Evolutionary conservation across 1,140 invertebrate genomes (phyloP).

Genomic region (Ceratitis capitata): DNA sequence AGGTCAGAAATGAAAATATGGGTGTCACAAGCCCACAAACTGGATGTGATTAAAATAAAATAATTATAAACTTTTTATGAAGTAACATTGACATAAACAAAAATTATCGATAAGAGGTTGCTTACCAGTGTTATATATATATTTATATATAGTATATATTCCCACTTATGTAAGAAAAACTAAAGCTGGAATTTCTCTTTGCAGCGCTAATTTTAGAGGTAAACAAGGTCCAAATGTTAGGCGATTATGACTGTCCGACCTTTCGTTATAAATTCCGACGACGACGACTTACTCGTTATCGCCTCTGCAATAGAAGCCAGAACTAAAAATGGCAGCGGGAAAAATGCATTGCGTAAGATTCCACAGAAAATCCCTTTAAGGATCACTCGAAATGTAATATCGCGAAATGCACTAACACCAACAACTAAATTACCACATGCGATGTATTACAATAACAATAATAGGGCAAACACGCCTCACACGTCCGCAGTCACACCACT

Average conservation of each 20-base stretch:
- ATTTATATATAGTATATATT: no score
- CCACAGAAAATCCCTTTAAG: background rate
- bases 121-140: background rate
- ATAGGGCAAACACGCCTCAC: background rate
- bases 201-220: no score
- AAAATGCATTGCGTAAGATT: background rate
- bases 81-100: no score
- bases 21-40: no score
- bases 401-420: background rate
- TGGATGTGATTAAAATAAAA: no score
- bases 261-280: conserved; percentile 8
- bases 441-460: conserved; percentile 8
- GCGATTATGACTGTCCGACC: background rate
- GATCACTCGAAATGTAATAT: background rate
- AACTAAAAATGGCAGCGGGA: background rate
- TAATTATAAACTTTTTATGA: no score
- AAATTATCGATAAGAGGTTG: no score
- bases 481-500: background rate
- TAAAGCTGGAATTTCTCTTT: no score
- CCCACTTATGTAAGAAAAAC: no score
- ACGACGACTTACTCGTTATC: background rate
- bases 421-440: background rate
- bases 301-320: background rate
- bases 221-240: background rate
- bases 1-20: no score